These are phyloP conservation scores for Nerophis lumbriciformis DNA, from an alignment of 2,113 vertebrate genomes.

Conservation along the genomic window DNA sequence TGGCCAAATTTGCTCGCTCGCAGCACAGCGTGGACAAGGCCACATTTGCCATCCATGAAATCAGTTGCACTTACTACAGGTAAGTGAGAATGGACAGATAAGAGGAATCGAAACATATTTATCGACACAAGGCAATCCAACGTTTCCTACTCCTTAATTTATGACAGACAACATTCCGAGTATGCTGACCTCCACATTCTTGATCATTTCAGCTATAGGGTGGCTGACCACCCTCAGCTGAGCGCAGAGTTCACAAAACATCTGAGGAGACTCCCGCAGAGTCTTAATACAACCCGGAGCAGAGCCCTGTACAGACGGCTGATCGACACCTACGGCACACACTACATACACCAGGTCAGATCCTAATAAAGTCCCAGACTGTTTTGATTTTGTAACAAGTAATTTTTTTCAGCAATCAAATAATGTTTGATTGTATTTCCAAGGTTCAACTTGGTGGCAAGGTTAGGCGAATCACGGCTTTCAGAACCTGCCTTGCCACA, in stretches of 20 bases:
- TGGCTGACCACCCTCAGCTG: conserved; percentile 66
- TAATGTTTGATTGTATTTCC: background rate
- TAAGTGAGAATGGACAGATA: conserved; percentile 23
- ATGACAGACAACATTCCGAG: no score
- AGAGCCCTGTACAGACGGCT: conserved; percentile 59
- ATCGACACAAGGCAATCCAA: no score
- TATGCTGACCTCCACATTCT: conserved; percentile 20
- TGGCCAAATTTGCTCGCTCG: conserved; percentile 67
- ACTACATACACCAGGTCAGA: conserved; percentile 73
- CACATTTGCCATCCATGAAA: conserved; percentile 71
- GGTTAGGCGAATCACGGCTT: conserved; percentile 69
- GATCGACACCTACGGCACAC: conserved; percentile 75
- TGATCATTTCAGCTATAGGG: conserved; percentile 67
- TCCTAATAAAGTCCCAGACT: background rate
- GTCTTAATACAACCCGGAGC: conserved; percentile 42
- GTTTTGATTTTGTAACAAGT: background rate
- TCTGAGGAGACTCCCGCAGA: conserved; percentile 63
- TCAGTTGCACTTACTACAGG: conserved; percentile 74
- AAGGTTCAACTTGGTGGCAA: conserved; percentile 73
- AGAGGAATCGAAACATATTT: background rate
- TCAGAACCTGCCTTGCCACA: conserved; percentile 72
- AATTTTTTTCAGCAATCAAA: no score
- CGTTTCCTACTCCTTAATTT: no score
- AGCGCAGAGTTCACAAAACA: conserved; percentile 69
- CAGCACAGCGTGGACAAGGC: conserved; percentile 71